Percentiles rank a stretch among this genome's conserved stretches.
These are phyloP conservation scores for Aphrophora alni DNA, from an alignment of 2,888 invertebrate genomes.

Conservation along the genomic window DNA sequence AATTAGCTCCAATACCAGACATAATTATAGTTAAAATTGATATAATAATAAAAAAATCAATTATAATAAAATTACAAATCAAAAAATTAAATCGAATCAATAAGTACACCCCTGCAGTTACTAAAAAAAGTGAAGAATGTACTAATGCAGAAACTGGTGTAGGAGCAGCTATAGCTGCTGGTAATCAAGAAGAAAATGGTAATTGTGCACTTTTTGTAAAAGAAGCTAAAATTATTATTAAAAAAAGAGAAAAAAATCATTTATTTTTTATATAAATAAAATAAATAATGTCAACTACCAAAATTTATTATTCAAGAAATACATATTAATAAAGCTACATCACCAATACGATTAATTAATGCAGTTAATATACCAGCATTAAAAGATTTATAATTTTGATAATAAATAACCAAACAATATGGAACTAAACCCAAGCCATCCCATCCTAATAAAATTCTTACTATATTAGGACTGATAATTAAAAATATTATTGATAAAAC, in stretches of 20 bases:
- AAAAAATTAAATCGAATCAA: not conserved
- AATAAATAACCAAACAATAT: conserved; percentile 76
- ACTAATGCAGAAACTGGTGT: conserved; percentile 79
- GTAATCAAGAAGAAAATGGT: conserved; percentile 79
- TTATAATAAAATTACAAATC: conserved; percentile 57
- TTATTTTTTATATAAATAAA: not conserved
- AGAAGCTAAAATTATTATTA: conserved; percentile 59
- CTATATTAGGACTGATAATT: conserved; percentile 72
- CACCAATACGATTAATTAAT: conserved; percentile 75
- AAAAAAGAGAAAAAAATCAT: not conserved
- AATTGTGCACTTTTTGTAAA: conserved; percentile 82
- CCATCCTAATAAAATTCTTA: conserved; percentile 74
- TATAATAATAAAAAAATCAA: conserved; percentile 61
- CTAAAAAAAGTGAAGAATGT: conserved; percentile 79
- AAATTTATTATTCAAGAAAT: not conserved
- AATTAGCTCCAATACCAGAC: conserved; percentile 62
- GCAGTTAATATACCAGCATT: conserved; percentile 75
- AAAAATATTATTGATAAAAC: conserved; percentile 70
- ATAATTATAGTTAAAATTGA: conserved; percentile 63
- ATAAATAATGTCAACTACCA: not conserved
- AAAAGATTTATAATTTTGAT: conserved; percentile 71
- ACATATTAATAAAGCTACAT: conserved; percentile 54
- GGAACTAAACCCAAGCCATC: conserved; percentile 76
- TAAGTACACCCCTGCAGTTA: conserved; percentile 46
- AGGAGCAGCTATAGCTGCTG: conserved; percentile 77